A percentile compares a stretch with the other conserved stretches of the same genome.
Conservation (phyloP, 1,140 invertebrate genomes). For the Spodoptera frugiperda region DNA sequence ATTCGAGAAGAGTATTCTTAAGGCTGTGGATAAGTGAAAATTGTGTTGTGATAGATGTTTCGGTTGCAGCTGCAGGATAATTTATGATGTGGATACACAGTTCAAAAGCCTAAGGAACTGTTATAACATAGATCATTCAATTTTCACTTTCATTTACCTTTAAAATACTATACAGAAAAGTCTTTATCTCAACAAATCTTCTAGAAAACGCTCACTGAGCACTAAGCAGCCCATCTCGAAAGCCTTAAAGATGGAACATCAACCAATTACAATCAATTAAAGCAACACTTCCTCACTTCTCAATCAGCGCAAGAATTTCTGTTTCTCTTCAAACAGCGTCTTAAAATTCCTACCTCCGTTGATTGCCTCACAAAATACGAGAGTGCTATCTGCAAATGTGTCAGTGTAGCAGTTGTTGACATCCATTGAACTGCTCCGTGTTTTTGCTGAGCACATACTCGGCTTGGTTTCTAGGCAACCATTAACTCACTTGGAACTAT, state of each 20-base stretch:
- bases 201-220: neutral
- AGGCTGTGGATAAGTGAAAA: neutral
- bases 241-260: too few species aligned
- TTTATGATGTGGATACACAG: neutral
- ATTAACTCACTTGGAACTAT: conserved; percentile 32
- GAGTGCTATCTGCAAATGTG: conserved; percentile 19
- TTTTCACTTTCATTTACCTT: neutral
- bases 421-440: conserved; percentile 26
- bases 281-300: neutral
- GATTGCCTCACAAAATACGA: neutral
- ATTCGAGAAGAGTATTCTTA: conserved; percentile 1
- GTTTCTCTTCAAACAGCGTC: neutral
- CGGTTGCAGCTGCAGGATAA: neutral
- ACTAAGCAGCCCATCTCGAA: too few species aligned
- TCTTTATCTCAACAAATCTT: neutral
- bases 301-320: neutral
- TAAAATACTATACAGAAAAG: neutral
- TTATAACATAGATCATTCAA: too few species aligned
- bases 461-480: conserved; percentile 37
- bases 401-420: conserved; percentile 16
- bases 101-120: neutral
- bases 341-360: neutral
- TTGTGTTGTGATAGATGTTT: neutral
- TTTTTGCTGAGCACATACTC: conserved; percentile 39
- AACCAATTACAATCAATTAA: neutral